Base-by-base conservation (phyloP, 2,797 vertebrate species). In the Peromyscus eremicus region DNA sequence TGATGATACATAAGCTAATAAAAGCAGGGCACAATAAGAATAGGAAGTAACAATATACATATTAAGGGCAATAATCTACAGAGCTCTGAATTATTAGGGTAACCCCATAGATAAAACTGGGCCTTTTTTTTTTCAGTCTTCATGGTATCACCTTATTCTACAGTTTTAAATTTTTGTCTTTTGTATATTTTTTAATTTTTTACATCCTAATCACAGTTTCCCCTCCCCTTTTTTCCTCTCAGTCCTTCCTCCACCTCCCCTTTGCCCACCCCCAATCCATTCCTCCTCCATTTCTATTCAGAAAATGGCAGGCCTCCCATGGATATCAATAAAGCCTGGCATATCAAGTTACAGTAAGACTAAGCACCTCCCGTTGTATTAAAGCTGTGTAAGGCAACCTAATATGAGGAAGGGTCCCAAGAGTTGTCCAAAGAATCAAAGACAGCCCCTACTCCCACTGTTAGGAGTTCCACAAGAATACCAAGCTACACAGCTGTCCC, bases 1-100 rank as follows among this genome's bases (percentile, higher is more conserved):
- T 76, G 62, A 76, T 49, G 57, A 89, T 70, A 86, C 32, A 49
- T 71, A 91, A 94, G n/a, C 25, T 95, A 88, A 93, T 37, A 73
- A 91, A 96, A 52, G 7, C 34, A 91, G 21, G 5, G 52, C 40
- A 13, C 4, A 60, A 55, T 52, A 68, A 92, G 92, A 85, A 29
- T 86, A 64, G 8, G 14, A 71, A 82, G 73, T 64, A 82, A 34
- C 1, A 27, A 94, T 2, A 70, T 27, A 23, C 0, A 9, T 29
- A 75, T 11, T 37, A 92, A 37, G 37, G 32, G 88, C 32, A 62
- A 66, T 1, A 80, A 37, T 46, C n/a, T 34, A 25, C 5, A 96
- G 64, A 84, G 60, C 27, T 57, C 66, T 77, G 34, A 57, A 85
- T 49, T 88, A 52, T 86, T 37, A 62, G 34, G 43, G 29, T 57